Evolutionary conservation across 2,113 vertebrate genomes (phyloP).

Genomic region (Empidonax alnorum): DNA sequence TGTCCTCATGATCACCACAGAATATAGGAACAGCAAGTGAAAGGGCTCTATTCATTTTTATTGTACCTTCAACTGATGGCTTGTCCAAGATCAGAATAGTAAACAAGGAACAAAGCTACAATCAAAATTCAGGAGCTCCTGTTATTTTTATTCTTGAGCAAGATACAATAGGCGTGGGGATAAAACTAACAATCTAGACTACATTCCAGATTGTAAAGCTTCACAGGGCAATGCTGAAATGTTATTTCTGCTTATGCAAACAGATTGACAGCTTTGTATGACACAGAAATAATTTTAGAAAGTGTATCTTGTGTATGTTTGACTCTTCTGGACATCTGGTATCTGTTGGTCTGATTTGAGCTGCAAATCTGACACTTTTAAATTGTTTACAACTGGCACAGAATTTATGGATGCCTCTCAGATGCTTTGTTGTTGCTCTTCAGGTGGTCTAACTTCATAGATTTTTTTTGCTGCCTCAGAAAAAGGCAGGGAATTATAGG

Average conservation of each 20-base stretch:
- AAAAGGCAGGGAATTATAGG: background rate
- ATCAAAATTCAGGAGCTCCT: background rate
- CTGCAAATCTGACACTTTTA: constrained; percentile 23
- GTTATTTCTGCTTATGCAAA: background rate
- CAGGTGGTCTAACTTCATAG: constrained; percentile 5
- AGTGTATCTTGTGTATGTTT: background rate
- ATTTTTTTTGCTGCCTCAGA: constrained; percentile 21
- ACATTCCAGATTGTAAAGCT: background rate
- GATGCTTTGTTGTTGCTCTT: background rate
- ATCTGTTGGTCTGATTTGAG: background rate
- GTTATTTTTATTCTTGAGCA: background rate
- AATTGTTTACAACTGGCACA: background rate
- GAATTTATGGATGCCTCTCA: constrained; percentile 32
- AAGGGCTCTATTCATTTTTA: background rate
- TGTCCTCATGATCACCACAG: background rate
- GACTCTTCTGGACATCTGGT: background rate
- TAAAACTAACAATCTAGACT: background rate
- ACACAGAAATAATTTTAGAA: background rate
- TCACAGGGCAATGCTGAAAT: background rate
- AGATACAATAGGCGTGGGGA: background rate
- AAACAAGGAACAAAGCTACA: background rate
- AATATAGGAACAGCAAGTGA: background rate
- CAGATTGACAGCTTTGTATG: background rate
- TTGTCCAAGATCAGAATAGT: background rate
- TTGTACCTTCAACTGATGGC: background rate